phyloP scores from a whole-genome alignment of 1,140 invertebrate species.

The Metaphire vulgaris region DNA sequence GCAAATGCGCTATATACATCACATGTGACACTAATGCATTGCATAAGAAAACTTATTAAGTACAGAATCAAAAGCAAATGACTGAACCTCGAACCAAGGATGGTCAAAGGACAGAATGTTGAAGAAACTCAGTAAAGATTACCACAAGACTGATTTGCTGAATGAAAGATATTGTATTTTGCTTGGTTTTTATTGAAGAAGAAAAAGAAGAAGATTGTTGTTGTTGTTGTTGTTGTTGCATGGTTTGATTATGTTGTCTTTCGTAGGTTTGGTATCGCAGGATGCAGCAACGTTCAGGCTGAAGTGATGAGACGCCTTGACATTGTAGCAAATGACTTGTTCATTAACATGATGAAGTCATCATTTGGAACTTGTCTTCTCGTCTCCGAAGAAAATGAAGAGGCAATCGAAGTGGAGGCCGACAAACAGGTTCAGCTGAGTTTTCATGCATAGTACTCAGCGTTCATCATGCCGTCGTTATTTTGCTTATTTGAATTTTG shows the following conservation, averaged over 20 bases:
- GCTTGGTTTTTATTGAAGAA: neutral
- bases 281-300: conserved; percentile 88
- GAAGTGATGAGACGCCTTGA: conserved; percentile 99
- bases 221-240: neutral
- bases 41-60: too few species aligned
- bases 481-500: neutral
- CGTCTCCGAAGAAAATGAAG: conserved; percentile 92
- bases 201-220: too few species aligned
- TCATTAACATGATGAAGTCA: conserved; percentile 94
- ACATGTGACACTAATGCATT: too few species aligned
- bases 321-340: conserved; percentile 90
- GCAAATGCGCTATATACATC: too few species aligned
- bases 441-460: neutral
- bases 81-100: too few species aligned
- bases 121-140: too few species aligned
- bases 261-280: conserved; percentile 71
- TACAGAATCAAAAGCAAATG: too few species aligned
- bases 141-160: neutral
- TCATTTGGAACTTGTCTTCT: conserved; percentile 86
- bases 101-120: too few species aligned
- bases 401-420: conserved; percentile 78
- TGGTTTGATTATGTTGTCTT: conserved; percentile 58
- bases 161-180: neutral
- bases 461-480: too few species aligned
- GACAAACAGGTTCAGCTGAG: conserved; percentile 62